Conservation (phyloP, 2,888 invertebrate species). For the Deilephila porcellus region DNA sequence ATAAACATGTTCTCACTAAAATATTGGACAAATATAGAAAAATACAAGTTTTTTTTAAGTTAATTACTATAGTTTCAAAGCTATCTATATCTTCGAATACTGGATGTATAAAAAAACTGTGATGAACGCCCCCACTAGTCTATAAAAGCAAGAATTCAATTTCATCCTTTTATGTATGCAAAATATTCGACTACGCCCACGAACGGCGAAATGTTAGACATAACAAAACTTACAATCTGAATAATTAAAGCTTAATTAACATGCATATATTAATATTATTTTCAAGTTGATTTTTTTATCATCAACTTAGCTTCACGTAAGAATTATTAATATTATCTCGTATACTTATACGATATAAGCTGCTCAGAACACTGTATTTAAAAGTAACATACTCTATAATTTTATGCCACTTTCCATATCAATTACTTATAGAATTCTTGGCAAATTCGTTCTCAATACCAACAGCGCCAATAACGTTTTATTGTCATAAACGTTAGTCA, state of each 20-base stretch:
- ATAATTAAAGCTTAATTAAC: slow-evolving; percentile 11
- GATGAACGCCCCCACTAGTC: too few species aligned
- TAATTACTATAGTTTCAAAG: too few species aligned
- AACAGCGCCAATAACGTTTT: slow-evolving; percentile 10
- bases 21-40: too few species aligned
- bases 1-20: too few species aligned
- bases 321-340: not conserved
- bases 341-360: too few species aligned
- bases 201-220: not conserved
- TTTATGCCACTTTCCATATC: slow-evolving; percentile 11
- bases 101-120: too few species aligned
- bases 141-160: not conserved
- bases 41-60: too few species aligned
- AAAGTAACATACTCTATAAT: slow-evolving; percentile 1
- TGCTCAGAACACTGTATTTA: not conserved
- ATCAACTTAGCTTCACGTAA: not conserved
- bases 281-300: not conserved
- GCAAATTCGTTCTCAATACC: not conserved
- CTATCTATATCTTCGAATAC: too few species aligned
- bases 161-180: not conserved
- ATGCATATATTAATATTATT: not conserved
- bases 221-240: not conserved
- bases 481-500: slow-evolving; percentile 19
- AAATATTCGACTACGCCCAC: slow-evolving; percentile 9
- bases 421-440: slow-evolving; percentile 7